Conservation (phyloP, 2,113 vertebrate species). For the Rattus rattus region DNA sequence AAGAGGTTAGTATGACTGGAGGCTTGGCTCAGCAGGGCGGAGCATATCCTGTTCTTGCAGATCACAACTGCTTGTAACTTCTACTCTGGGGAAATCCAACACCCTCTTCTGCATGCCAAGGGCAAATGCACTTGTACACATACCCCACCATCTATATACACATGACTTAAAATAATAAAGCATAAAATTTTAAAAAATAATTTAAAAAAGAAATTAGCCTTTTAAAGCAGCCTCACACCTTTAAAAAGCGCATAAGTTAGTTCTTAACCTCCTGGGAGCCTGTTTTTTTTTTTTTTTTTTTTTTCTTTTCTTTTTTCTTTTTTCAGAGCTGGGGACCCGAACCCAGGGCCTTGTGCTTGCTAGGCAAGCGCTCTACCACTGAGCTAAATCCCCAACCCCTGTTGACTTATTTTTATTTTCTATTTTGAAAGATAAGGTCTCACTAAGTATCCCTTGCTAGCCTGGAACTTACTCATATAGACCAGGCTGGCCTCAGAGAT, state of each 20-base stretch:
- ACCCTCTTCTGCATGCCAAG: background rate
- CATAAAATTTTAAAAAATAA: background rate
- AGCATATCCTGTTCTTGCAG: background rate
- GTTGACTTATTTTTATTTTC: too few species aligned
- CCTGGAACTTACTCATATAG: background rate
- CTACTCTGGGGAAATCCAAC: background rate
- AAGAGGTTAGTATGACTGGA: background rate
- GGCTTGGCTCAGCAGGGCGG: background rate
- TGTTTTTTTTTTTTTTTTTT: too few species aligned
- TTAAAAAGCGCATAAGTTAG: background rate
- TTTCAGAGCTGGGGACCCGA: too few species aligned
- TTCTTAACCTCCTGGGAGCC: background rate
- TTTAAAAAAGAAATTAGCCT: background rate
- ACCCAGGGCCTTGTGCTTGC: too few species aligned
- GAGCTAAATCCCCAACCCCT: too few species aligned
- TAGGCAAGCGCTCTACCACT: background rate
- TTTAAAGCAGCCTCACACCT: conserved; percentile 13
- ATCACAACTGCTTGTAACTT: background rate
- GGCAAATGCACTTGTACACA: background rate
- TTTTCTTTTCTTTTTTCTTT: too few species aligned
- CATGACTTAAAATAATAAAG: background rate
- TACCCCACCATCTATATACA: background rate
- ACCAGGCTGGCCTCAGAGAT: background rate
- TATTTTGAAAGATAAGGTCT: background rate
- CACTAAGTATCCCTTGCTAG: background rate